A percentile compares a stretch with the other conserved stretches of the same genome.
These are phyloP conservation scores for Apis florea DNA, from an alignment of 1,140 invertebrate species.

Conservation along the genomic window DNA sequence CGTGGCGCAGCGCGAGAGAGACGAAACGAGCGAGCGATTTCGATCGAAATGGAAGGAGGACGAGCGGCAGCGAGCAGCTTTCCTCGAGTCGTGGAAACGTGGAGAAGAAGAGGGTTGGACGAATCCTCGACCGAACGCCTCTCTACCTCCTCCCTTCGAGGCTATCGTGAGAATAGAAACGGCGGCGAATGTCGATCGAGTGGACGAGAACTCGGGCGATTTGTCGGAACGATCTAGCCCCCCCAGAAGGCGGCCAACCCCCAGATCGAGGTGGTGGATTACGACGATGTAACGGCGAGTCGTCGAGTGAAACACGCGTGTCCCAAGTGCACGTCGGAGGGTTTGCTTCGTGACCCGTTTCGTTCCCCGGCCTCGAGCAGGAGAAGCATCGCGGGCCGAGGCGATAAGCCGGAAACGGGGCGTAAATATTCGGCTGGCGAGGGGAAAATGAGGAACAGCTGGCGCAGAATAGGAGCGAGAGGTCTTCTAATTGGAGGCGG, in stretches of 20 bases:
- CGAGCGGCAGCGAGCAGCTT: too few species aligned
- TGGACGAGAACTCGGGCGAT: too few species aligned
- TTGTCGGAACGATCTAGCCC: too few species aligned
- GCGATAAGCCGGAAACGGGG: constrained; percentile 19
- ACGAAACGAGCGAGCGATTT: too few species aligned
- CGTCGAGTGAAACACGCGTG: constrained; percentile 63
- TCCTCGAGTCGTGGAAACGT: too few species aligned
- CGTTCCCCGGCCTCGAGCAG: constrained; percentile 38
- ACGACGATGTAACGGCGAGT: constrained; percentile 44
- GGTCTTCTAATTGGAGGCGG: constrained; percentile 43
- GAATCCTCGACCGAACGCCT: neutral
- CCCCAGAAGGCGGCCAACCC: constrained; percentile 21
- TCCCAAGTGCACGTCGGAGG: constrained; percentile 68
- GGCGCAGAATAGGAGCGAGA: constrained; percentile 37
- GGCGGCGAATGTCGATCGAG: too few species aligned
- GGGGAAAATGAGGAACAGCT: constrained; percentile 49
- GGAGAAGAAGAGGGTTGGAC: too few species aligned
- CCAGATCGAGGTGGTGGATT: constrained; percentile 56
- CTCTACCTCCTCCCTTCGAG: neutral
- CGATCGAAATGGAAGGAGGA: too few species aligned
- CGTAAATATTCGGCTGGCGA: constrained; percentile 28
- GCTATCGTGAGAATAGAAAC: constrained; percentile 15
- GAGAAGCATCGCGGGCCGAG: constrained; percentile 27
- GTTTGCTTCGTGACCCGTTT: constrained; percentile 65
- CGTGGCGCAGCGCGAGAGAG: too few species aligned